These are phyloP conservation scores for Eulithis testata DNA, from an alignment of 2,888 invertebrate species.

Conservation along the genomic window DNA sequence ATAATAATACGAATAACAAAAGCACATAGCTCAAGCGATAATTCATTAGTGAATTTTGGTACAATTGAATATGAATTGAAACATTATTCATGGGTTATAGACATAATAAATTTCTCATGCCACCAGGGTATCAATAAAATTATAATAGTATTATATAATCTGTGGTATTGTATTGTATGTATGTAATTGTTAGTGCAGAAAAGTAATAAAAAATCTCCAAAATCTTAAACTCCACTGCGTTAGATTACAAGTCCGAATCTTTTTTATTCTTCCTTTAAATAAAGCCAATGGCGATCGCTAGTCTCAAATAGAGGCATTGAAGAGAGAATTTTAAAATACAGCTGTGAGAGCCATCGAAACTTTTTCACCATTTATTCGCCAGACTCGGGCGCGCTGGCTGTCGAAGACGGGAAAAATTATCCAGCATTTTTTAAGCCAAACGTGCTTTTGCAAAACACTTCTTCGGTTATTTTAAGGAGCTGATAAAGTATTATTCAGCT, in stretches of 20 bases:
- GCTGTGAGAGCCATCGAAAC: slow-evolving; percentile 55
- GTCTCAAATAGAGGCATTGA: slow-evolving; percentile 35
- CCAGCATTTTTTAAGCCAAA: slow-evolving; percentile 16
- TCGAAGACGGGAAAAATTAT: slow-evolving; percentile 26
- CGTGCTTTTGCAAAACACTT: background rate
- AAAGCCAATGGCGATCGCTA: slow-evolving; percentile 19
- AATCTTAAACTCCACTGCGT: background rate
- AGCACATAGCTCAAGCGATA: slow-evolving; percentile 21
- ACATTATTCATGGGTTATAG: slow-evolving; percentile 21
- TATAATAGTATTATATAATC: background rate
- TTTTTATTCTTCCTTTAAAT: background rate
- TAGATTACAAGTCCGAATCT: background rate
- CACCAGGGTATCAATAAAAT: slow-evolving; percentile 8
- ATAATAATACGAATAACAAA: slow-evolving; percentile 13
- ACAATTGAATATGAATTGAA: slow-evolving; percentile 20
- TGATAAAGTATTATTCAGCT: no score
- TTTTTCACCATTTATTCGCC: slow-evolving; percentile 54
- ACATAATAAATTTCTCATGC: slow-evolving; percentile 22
- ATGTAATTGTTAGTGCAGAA: no score
- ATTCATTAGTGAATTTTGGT: slow-evolving; percentile 14
- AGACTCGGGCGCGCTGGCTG: slow-evolving; percentile 38
- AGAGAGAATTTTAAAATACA: slow-evolving; percentile 53
- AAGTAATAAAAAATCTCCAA: background rate
- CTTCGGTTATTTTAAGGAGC: no score
- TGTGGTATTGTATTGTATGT: no score